These are phyloP conservation scores for Diplolepis rosae DNA, from an alignment of 2,888 invertebrate species.

Conservation along the genomic window DNA sequence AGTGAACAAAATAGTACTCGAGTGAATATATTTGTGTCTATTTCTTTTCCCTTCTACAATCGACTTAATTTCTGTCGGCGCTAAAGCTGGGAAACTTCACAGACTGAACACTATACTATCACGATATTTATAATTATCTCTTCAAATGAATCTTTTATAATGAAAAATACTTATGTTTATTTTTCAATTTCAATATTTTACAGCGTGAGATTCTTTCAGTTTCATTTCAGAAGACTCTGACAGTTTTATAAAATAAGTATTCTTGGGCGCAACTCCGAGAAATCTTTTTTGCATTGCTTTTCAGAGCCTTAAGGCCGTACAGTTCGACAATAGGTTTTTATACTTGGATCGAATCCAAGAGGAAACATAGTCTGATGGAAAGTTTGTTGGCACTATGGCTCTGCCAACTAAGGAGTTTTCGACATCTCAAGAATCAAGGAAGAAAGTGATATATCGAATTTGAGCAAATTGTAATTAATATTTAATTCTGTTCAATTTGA, in stretches of 20 bases:
- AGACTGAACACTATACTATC: not conserved
- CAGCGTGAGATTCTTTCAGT: not conserved
- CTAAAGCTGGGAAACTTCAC: not conserved
- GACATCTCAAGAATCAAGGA: not conserved
- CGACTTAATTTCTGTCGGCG: not conserved
- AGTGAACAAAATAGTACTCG: not conserved
- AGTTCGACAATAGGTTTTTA: not conserved
- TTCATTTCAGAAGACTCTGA: not conserved
- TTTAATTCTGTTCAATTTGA: no score
- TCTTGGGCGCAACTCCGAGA: no score
- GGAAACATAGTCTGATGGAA: not conserved
- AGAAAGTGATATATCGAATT: no score
- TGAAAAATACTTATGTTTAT: not conserved
- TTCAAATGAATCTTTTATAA: not conserved
- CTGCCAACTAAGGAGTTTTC: not conserved
- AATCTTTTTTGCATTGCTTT: not conserved
- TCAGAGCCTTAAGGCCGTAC: not conserved
- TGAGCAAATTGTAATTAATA: not conserved
- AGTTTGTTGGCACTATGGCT: conserved; percentile 16
- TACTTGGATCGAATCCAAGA: conserved; percentile 14
- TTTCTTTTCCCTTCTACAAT: not conserved
- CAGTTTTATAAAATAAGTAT: no score
- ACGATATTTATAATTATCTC: not conserved
- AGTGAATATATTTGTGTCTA: not conserved
- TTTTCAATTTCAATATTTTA: conserved; percentile 10